Conservation (phyloP, 2,888 invertebrate genomes). For the Poecilobothrus nobilitatus region DNA sequence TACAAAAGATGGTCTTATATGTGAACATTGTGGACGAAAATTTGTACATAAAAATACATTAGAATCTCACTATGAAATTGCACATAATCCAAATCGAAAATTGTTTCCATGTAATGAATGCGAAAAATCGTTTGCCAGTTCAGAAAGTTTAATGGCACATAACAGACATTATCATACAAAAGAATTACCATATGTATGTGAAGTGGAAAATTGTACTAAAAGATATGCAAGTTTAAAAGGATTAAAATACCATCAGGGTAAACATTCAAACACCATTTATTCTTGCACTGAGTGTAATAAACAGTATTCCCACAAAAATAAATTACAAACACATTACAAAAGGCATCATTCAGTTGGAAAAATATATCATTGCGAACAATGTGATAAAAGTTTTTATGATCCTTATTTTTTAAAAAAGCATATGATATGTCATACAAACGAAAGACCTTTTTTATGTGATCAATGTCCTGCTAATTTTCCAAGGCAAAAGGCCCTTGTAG, state of each 20-base stretch:
- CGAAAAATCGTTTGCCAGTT: not conserved
- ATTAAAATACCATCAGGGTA: not conserved
- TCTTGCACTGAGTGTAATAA: not conserved
- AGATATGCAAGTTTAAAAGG: not conserved
- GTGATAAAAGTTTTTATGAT: conserved; percentile 4
- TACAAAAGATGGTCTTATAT: not conserved
- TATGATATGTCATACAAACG: not conserved
- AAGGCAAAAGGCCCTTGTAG: not conserved
- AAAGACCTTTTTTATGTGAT: not conserved
- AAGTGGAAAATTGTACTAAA: not conserved
- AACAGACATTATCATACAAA: conserved; percentile 2
- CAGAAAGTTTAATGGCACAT: not conserved
- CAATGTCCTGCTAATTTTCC: not conserved
- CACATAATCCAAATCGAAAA: not conserved
- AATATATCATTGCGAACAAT: not conserved
- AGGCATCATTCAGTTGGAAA: not conserved
- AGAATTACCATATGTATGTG: not conserved
- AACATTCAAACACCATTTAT: not conserved
- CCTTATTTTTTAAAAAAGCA: not conserved
- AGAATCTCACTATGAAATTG: not conserved
- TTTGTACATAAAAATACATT: not conserved
- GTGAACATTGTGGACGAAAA: not conserved
- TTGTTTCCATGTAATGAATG: not conserved
- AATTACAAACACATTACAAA: not conserved
- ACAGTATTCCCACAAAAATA: not conserved